Conservation (phyloP, 2,888 invertebrate species). For the Sarcophaga rosellei region DNA sequence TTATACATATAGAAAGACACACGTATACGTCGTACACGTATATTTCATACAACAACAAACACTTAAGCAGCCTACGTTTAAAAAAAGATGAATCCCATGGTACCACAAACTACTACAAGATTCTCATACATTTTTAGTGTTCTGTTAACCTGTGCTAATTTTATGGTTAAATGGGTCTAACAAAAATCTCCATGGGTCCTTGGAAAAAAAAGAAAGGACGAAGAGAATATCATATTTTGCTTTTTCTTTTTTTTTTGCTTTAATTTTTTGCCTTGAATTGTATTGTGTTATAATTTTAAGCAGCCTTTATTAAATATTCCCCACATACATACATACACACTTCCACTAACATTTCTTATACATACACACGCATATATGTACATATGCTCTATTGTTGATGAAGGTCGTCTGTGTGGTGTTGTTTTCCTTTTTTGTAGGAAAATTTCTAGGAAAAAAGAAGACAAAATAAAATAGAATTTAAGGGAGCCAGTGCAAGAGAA, state of each 20-base stretch:
- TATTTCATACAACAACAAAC: background rate
- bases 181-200: constrained; percentile 18
- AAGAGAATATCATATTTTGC: background rate
- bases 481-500: background rate
- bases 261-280: background rate
- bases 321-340: background rate
- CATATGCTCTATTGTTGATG: background rate
- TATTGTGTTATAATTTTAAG: constrained; percentile 38
- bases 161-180: constrained; percentile 52
- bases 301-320: constrained; percentile 39
- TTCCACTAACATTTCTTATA: background rate
- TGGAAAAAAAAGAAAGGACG: background rate
- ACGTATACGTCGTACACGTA: too few species aligned
- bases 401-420: background rate
- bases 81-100: constrained; percentile 3
- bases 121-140: constrained; percentile 11
- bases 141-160: constrained; percentile 54
- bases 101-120: background rate
- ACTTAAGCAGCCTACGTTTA: background rate
- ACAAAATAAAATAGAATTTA: background rate
- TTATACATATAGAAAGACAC: too few species aligned
- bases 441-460: background rate
- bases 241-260: background rate
- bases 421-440: background rate
- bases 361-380: background rate